Base-by-base conservation (phyloP, 1,140 invertebrate species). In the Helicoverpa zea region DNA sequence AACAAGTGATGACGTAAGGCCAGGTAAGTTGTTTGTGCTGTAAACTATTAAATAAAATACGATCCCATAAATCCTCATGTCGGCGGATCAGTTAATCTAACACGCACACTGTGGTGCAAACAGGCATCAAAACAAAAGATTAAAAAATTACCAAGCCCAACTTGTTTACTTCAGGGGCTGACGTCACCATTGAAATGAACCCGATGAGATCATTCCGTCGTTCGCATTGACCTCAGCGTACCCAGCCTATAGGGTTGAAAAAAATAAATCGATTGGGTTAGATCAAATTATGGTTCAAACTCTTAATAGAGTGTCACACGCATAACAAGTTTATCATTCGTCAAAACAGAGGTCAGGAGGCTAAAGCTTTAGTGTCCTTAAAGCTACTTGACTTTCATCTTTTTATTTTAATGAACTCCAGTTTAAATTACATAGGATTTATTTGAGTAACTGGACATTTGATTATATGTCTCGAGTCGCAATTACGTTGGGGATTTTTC, bases 111-210 rank as follows among this genome's bases (percentile, higher is more conserved):
- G 75, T 43, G 35, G 75, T 82, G 81, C 72, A 76, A 72, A 78
- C 52, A 80, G 11, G 43, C 64, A 81, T 80, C 68, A 81, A 83
- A 85, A 81, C 76, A 83, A 83, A 81, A 51, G 80, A 74, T 82
- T 81, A 74, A 81, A 83, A 80, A 80, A 75, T 66, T 77, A 80
- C 79, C 74, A 64, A 77, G 30, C 66, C 49, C 43, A 47, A 30
- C 72, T 81, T 85, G 81, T 85, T 85, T 87, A 85, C 79, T 30
- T 18, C 54, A n/a, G 3, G 9, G 14, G 18, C 23, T 87, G 83
- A 84, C 83, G 87, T 87, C 84, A 88, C 64, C 4, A 9, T 58
- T 23, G 18, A 79, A 81, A 43, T 54, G 56, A 63, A 59, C 23
- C 66, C 35, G 74, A 63, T 83, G 73, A 82, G 72, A 83, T 86